Percentiles rank a stretch among this genome's conserved stretches.
phyloP scores from a whole-genome alignment of 2,888 invertebrate genomes.

The Pristionchus fissidentatus region DNA sequence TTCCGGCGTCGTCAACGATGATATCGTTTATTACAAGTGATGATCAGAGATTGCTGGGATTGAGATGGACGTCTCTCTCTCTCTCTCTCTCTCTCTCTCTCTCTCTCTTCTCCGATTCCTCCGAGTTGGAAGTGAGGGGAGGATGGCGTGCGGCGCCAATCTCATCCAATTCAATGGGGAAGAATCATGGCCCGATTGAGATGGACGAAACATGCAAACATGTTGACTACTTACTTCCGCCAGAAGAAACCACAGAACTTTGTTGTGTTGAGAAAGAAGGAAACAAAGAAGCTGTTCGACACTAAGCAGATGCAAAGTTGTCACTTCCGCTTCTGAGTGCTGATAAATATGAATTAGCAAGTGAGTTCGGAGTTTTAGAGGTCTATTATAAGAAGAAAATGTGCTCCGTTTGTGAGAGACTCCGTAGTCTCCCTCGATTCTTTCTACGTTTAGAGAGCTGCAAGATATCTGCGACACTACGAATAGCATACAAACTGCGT shows the following conservation, averaged over 20 bases:
- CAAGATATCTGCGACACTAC: no score
- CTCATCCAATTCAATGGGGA: constrained; percentile 30
- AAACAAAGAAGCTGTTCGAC: not conserved
- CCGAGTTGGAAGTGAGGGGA: constrained; percentile 2
- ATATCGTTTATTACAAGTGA: no score
- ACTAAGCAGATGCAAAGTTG: no score
- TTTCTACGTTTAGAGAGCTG: not conserved
- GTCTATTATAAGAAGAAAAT: no score
- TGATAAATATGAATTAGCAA: no score
- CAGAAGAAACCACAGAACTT: not conserved
- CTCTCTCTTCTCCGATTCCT: not conserved
- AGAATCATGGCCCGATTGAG: constrained; percentile 25
- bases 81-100: not conserved
- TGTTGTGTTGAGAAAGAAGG: not conserved
- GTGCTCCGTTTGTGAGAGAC: no score
- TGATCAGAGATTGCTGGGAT: no score
- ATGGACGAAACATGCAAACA: constrained; percentile 30
- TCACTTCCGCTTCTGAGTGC: no score
- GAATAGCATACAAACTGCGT: not conserved
- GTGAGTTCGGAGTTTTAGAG: no score
- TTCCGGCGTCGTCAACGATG: no score
- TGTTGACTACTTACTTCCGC: not conserved
- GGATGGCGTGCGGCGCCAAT: no score
- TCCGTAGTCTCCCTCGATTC: not conserved
- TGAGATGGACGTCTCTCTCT: not conserved